Base-by-base conservation (phyloP, 1,140 invertebrate species). In the Dreissena rostriformis region DNA sequence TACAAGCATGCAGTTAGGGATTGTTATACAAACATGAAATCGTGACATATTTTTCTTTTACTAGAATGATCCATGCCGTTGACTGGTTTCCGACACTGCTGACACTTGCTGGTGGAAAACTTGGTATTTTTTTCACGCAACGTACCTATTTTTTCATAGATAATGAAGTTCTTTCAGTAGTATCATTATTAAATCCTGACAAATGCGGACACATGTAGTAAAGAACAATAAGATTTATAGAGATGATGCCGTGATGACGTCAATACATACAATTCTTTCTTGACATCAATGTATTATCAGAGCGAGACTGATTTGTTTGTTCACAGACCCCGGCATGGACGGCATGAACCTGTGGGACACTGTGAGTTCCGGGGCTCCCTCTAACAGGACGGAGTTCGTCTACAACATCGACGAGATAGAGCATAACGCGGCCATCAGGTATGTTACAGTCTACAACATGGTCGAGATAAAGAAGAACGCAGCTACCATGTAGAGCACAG, bases 11-110 rank as follows among this genome's bases (percentile, higher is more conserved):
- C 39, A 39, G 39, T 2, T 8, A n/a, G n/a, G 8, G 39, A 5
- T 5, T 5, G 39, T 39, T 39, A 39, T 39, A 39, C 4, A 39
- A 39, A 39, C 39, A 39, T 39, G 39, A 39, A 39, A 39, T 8
- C 39, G 39, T 39, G 8, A 2, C 8, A 39, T 39, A 39, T 39
- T 39, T 5, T 39, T 5, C 39, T 76, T 63, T 77, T 49, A 63
- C 55, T 24, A 82, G 80, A 68, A 52, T 74, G 39, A 82, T 82
- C 7, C 70, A 82, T 75, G 72, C 80, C 22, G 78, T 81, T 29
- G 78, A 81, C 26, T 81, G 78, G 72, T 75, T 67, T 28, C 71
- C 72, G 22, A 74, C 57, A 15, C 17, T 67, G 11, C 52, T 74
- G n/a, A 10, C 61, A 29, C 28, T 67, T 10, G 72, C 80, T 1